Evolutionary conservation across 2,888 invertebrate genomes (phyloP), one percentile per base, ranked within the genome.

Genomic region (Cephus nigrinus): DNA sequence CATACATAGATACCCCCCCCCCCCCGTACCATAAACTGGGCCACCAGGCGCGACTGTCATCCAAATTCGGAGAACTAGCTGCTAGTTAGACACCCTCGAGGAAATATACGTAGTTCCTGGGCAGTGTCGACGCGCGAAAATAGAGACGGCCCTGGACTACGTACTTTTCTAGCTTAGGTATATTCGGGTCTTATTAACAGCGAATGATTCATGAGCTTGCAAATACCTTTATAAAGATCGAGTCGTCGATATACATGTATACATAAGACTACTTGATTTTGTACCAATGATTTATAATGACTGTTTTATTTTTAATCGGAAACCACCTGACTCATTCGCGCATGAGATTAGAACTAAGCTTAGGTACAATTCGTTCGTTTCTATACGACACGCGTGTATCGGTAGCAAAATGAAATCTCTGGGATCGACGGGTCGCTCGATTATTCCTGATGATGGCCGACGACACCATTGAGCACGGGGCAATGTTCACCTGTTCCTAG

Each of bases 21-120:
- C 71, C 71, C 71, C 31, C 71, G 31, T 33, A 33, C 23, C 32
- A 23, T n/a, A 35, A 74, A 74, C 74, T 74, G 35, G 74, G 74
- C 35, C 74, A 74, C 74, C 55, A 55, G 55, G 23, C 23, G 12
- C 35, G 33, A 74, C 74, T 33, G 35, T 34, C 35, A 23, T 74
- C 35, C 12, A 23, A 74, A 15, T 74, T 74, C 74, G 9, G 74
- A 74, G 74, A 23, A 23, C 35, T 74, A 35, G 23, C 74, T 33
- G 15, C 34, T 74, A 23, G 74, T 71, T 31, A 15, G 71, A 30
- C 12, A 71, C 15, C 71, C 15, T 33, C 9, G 33, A 23, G 71
- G 12, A 71, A 71, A 12, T 71, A 71, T 33, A 32, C 5, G 55
- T 55, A 55, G 55, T 55, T 9, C 55, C 32, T 15, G 71, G 33